A percentile compares a stretch with the other conserved stretches of the same genome.
These are phyloP conservation scores for Halyomorpha halys DNA, from an alignment of 1,140 invertebrate genomes.

Conservation along the genomic window DNA sequence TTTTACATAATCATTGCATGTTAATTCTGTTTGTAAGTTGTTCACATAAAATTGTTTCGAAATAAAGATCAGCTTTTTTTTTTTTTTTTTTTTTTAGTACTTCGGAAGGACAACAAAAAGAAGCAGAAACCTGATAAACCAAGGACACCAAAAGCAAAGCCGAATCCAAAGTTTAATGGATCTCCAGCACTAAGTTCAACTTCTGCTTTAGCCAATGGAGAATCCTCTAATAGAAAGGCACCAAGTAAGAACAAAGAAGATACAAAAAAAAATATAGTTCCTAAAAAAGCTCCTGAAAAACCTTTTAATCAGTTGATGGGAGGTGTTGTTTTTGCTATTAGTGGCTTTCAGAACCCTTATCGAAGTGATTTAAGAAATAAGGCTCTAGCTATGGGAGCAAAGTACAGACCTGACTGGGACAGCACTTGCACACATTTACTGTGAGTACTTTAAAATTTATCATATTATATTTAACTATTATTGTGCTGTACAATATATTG, in stretches of 20 bases:
- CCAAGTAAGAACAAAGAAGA: background rate
- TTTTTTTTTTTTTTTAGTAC: background rate
- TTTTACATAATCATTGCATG: no score
- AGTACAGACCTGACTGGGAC: slow-evolving; percentile 65
- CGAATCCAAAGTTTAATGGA: slow-evolving; percentile 6
- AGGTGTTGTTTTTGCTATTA: slow-evolving; percentile 65
- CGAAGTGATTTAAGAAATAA: slow-evolving; percentile 53
- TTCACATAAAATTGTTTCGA: no score
- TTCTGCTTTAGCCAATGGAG: background rate
- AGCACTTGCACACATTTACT: slow-evolving; percentile 67
- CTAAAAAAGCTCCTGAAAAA: slow-evolving; percentile 31
- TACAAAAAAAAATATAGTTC: slow-evolving; percentile 14
- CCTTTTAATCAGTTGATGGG: slow-evolving; percentile 49
- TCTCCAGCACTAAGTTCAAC: background rate
- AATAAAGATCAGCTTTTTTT: no score
- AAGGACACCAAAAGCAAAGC: slow-evolving; percentile 10
- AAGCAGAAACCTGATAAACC: slow-evolving; percentile 18
- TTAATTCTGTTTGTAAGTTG: no score
- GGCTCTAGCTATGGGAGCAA: slow-evolving; percentile 67
- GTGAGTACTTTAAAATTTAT: slow-evolving; percentile 48
- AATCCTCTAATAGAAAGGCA: background rate
- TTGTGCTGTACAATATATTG: no score
- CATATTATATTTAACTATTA: no score
- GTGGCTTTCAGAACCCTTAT: slow-evolving; percentile 76
- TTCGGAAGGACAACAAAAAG: background rate